Evolutionary conservation across 2,888 invertebrate genomes (phyloP).

Genomic region (Hydroisotoma schaefferi): DNA sequence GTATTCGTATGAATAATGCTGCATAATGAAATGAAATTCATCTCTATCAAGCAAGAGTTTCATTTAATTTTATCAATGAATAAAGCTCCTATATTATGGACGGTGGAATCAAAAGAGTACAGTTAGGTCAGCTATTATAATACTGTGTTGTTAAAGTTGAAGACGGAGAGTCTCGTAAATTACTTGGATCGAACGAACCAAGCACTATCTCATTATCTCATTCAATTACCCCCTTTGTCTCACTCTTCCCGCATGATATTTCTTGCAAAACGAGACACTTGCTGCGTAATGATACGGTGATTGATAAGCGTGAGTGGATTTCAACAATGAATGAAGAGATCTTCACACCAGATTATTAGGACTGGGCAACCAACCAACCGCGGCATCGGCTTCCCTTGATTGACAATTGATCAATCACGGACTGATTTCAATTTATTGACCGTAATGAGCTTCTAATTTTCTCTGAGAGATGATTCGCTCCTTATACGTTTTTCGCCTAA

Average conservation of each 20-base stretch:
- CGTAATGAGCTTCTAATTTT: conserved; percentile 7
- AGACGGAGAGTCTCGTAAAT: conserved; percentile 12
- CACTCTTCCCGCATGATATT: conserved; percentile 12
- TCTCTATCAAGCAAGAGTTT: no score
- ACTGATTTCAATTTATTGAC: conserved; percentile 24
- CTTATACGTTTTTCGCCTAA: no score
- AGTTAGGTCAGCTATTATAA: conserved; percentile 1
- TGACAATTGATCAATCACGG: conserved; percentile 18
- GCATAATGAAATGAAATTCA: no score
- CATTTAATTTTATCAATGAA: conserved; percentile 4
- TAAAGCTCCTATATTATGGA: not conserved
- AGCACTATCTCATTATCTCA: conserved; percentile 29
- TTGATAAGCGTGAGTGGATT: conserved; percentile 16
- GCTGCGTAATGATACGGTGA: conserved; percentile 14
- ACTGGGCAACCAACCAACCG: not conserved
- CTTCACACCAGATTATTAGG: conserved; percentile 17
- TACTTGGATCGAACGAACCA: no score
- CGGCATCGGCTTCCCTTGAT: conserved; percentile 11
- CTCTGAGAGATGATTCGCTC: no score
- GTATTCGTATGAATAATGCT: no score
- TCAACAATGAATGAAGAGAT: conserved; percentile 13
- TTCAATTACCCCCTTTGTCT: conserved; percentile 25
- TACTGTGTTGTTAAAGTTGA: not conserved
- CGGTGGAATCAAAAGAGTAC: not conserved
- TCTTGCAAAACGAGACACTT: conserved; percentile 16